These are phyloP conservation scores for Panagrolaimus sp. DNA, from an alignment of 1,140 invertebrate species.

Conservation along the genomic window DNA sequence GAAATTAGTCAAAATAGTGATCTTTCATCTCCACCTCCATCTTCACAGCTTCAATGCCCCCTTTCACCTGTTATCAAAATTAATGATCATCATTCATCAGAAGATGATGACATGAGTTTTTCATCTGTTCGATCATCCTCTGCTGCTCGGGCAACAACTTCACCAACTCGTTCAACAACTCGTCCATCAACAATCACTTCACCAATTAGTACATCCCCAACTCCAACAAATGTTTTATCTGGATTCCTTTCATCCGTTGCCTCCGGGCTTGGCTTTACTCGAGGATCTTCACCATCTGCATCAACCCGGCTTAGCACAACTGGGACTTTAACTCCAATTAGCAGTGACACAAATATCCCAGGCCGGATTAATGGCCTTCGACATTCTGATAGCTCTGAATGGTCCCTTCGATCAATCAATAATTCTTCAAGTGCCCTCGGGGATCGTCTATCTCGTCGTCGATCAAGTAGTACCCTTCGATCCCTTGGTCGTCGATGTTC, in stretches of 20 bases:
- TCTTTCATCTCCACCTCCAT: too few relatives aligned
- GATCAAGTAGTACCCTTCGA: not conserved
- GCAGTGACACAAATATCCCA: not conserved
- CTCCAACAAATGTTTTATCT: not conserved
- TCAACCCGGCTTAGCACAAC: not conserved
- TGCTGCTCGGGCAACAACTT: not conserved
- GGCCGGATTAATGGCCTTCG: not conserved
- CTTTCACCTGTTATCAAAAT: slow-evolving; percentile 15
- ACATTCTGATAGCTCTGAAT: not conserved
- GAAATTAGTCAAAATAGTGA: not conserved
- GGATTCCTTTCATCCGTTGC: not conserved
- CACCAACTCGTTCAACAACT: not conserved
- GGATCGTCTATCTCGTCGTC: not conserved
- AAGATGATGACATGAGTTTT: slow-evolving; percentile 3
- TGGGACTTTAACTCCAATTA: not conserved
- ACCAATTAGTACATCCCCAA: not conserved
- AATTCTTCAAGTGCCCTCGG: not conserved
- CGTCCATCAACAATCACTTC: not conserved
- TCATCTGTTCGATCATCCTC: not conserved
- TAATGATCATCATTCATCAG: not conserved
- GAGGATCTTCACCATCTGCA: not conserved
- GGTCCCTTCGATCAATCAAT: not conserved
- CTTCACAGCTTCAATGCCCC: not conserved
- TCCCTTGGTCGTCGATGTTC: not conserved
- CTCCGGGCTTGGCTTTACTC: not conserved